Evolutionary conservation across 2,113 vertebrate genomes (phyloP).

Genomic region (Kobus ellipsiprymnus): DNA sequence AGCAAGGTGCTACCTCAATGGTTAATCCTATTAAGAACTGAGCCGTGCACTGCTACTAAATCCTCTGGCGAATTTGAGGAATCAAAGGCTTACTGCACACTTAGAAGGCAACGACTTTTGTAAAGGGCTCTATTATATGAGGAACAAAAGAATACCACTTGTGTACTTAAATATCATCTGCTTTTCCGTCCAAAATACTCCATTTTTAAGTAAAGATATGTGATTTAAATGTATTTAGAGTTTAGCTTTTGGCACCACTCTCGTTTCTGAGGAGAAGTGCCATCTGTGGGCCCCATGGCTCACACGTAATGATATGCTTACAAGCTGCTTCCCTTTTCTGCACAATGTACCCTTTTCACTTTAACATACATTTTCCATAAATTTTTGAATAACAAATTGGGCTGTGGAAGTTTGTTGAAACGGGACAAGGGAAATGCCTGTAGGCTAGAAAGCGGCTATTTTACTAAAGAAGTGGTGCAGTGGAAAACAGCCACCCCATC

Average conservation of each 20-base stretch:
- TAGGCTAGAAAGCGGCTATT: slow-evolving; percentile 19
- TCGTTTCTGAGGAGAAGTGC: slow-evolving; percentile 50
- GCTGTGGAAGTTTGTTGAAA: slow-evolving; percentile 30
- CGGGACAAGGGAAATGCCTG: background rate
- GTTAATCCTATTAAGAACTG: slow-evolving; percentile 55
- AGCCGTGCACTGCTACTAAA: background rate
- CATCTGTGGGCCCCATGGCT: slow-evolving; percentile 74
- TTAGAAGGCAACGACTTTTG: slow-evolving; percentile 49
- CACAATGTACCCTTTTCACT: slow-evolving; percentile 72
- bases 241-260: slow-evolving; percentile 50
- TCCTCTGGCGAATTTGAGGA: slow-evolving; percentile 47
- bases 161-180: slow-evolving; percentile 50
- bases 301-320: slow-evolving; percentile 49
- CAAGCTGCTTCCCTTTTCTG: slow-evolving; percentile 66
- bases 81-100: slow-evolving; percentile 65
- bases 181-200: slow-evolving; percentile 33
- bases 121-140: slow-evolving; percentile 51
- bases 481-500: background rate
- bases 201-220: slow-evolving; percentile 55
- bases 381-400: slow-evolving; percentile 69
- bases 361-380: slow-evolving; percentile 33
- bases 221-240: slow-evolving; percentile 38
- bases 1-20: slow-evolving; percentile 58
- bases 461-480: background rate
- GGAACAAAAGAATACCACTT: slow-evolving; percentile 69